Evolutionary conservation across 1,140 invertebrate genomes (phyloP), one percentile per base, ranked within the genome.

Genomic region (Procambarus clarkii): DNA sequence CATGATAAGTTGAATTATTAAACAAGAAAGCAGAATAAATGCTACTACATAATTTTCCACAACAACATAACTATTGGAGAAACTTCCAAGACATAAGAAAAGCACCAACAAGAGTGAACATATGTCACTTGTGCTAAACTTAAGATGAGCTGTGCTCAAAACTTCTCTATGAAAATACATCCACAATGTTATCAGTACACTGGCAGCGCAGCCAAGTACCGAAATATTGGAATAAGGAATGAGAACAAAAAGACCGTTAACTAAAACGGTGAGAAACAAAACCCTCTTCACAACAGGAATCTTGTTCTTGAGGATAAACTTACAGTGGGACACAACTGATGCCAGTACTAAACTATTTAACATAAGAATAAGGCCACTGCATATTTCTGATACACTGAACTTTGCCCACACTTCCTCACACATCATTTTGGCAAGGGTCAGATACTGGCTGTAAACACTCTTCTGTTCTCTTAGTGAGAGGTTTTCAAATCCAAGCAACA

Each of bases 41-140:
- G 96, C 96, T n/a, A 97, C 93, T 34, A 97, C 95, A 82, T 95
- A 95, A 85, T 97, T 96, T 94, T 99, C 98, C 94, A 98, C 96
- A 50, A 99, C 96, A 48, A 99, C 96, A 94, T 97, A 99, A 95
- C 98, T 99, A 93, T 99, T 99, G 0, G 98, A 98, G 94, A 98
- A 97, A 76, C 93, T 94, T 48, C 92, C 88, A 54, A 85, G 46
- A 82, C 80, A 91, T 58, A 86, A 60, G 54, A 90, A 34, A 76
- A 54, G 4, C 44, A 79, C 34, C 60, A 93, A 58, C 34, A 84
- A 91, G 24, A 91, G 81, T 34, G 86, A 79, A 87, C 84, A 54
- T 34, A 15, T 34, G 46, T 86, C 80, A 69, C 77, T 82, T 58
- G 44, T 9, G 45, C 46, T 81, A 69, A 92, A 48, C 24, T 76